Evolutionary conservation across 2,888 invertebrate genomes (phyloP), one percentile per base, ranked within the genome.

Genomic region (Dichetophora obliterata): DNA sequence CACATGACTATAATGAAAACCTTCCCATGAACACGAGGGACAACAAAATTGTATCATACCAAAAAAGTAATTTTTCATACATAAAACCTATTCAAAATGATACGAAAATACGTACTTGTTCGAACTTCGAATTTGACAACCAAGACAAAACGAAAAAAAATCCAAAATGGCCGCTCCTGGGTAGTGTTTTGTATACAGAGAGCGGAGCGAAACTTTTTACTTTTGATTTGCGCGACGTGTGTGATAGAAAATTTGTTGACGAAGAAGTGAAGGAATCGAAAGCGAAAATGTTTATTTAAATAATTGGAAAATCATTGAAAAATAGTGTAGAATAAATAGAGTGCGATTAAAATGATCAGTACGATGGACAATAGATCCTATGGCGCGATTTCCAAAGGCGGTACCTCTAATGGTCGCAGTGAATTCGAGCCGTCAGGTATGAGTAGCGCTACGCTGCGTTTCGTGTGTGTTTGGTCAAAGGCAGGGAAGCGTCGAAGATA

Each of bases 301-400:
- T 68, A 78, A 75, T 59, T 65, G 37, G 24, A 57, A 77, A 69
- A 59, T 48, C 52, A 54, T 31, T 70, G 57, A 71, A 43, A 71
- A 52, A 61, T 14, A 34, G 66, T 74, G 74, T 65, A 54, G 16
- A 48, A 31, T 43, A 65, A 31, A 63, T 3, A 59, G 59, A 73
- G 50, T 48, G 27, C 43, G 71, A 27, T 66, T 24, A 85, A 81
- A 82, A 89, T 89, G 89, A 86, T 88, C 75, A 86, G 87, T 84
- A 85, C 88, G 82, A 88, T 89, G 88, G 89, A 89, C 84, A 89
- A 88, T 84, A 86, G 89, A 82, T 89, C 89, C 77, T 89, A 88
- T 81, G 88, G 87, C 80, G 88, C 88, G 81, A 87, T 88, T 80
- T 86, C 79, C 78, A 84, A 84, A 84, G 82, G 85, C 52, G 48